phyloP scores from a whole-genome alignment of 2,113 vertebrate species.

The Benitochromis conjunctus region DNA sequence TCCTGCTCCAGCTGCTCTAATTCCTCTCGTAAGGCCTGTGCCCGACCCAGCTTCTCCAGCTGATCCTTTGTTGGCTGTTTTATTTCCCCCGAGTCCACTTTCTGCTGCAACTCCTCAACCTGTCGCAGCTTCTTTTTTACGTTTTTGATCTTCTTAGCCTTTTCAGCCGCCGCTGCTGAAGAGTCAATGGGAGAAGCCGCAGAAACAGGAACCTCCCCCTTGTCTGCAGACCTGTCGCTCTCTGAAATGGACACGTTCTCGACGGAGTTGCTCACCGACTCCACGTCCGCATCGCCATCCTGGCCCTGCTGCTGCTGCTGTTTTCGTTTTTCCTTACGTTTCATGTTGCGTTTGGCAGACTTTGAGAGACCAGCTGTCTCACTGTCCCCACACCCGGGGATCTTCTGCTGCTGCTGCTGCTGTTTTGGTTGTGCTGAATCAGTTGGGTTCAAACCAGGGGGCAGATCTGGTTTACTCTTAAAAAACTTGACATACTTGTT shows the following conservation, averaged over 20 bases:
- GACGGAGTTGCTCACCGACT: constrained; percentile 69
- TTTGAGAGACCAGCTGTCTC: constrained; percentile 79
- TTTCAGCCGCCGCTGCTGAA: constrained; percentile 65
- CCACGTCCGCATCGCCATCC: constrained; percentile 55
- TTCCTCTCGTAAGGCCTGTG: constrained; percentile 77
- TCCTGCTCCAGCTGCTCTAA: constrained; percentile 79
- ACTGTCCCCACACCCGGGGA: constrained; percentile 42
- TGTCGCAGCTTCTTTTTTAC: constrained; percentile 92
- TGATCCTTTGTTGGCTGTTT: constrained; percentile 85
- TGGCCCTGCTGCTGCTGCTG: constrained; percentile 72
- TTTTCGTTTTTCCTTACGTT: constrained; percentile 90
- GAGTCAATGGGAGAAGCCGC: constrained; percentile 19
- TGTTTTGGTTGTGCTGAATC: constrained; percentile 48
- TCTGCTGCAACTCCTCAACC: constrained; percentile 87
- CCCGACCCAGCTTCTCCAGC: constrained; percentile 85
- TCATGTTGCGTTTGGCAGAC: constrained; percentile 89
- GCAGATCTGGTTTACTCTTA: constrained; percentile 91
- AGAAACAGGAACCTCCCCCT: not conserved
- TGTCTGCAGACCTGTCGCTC: not conserved
- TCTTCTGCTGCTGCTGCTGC: constrained; percentile 56
- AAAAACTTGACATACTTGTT: constrained; percentile 98
- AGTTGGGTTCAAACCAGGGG: constrained; percentile 81
- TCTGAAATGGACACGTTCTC: constrained; percentile 69
- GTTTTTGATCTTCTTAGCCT: constrained; percentile 85
- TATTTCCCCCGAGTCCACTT: constrained; percentile 84